Percentiles rank a stretch among this genome's conserved stretches.
Conservation (phyloP, 1,140 invertebrate species). For the Pectinophora gossypiella region DNA sequence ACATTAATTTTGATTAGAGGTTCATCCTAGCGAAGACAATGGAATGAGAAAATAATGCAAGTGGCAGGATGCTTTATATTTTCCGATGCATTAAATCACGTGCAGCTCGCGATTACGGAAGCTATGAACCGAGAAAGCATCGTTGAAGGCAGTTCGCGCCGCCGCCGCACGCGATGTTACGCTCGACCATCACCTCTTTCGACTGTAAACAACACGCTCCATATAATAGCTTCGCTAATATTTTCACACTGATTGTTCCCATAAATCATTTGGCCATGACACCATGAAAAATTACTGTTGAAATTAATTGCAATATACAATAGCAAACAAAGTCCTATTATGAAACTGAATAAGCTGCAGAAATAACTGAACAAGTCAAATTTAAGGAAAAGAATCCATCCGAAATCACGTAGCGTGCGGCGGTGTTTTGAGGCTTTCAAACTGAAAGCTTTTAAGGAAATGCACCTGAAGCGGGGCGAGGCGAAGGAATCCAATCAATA, state of each 20-base stretch:
- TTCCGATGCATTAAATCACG: slow-evolving; percentile 2
- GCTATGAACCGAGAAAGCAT: slow-evolving; percentile 35
- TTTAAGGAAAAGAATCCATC: too few species aligned
- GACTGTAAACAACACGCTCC: slow-evolving; percentile 36
- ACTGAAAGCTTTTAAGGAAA: slow-evolving; percentile 31
- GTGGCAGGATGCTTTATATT: neutral
- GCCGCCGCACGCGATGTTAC: slow-evolving; percentile 40
- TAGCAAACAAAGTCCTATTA: too few species aligned
- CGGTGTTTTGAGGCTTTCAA: neutral
- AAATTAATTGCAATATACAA: too few species aligned
- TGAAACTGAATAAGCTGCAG: too few species aligned
- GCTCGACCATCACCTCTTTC: slow-evolving; percentile 18
- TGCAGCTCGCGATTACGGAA: slow-evolving; percentile 16
- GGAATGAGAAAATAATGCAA: too few species aligned
- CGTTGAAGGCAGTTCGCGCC: slow-evolving; percentile 15
- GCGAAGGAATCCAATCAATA: slow-evolving; percentile 44
- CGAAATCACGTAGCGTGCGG: too few species aligned
- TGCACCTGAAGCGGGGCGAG: slow-evolving; percentile 25
- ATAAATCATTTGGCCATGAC: neutral
- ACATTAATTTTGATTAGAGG: too few species aligned
- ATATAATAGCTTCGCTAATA: slow-evolving; percentile 27
- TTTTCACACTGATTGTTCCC: slow-evolving; percentile 14
- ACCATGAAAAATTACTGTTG: neutral
- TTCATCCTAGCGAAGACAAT: too few species aligned
- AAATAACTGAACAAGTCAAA: too few species aligned